These are phyloP conservation scores for Lamproptera curius DNA, from an alignment of 2,888 invertebrate species.

Conservation along the genomic window DNA sequence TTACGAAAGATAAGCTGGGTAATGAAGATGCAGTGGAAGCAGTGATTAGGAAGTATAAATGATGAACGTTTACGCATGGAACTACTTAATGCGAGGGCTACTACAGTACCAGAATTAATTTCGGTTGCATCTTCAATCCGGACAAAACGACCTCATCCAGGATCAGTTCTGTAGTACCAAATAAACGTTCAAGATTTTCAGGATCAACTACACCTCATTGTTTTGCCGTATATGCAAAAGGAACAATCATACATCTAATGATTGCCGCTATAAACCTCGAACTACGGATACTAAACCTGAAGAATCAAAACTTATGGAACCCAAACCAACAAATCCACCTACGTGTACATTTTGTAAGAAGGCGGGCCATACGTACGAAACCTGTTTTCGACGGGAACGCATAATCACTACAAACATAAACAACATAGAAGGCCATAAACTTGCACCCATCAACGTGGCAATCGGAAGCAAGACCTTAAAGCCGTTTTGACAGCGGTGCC, in stretches of 20 bases:
- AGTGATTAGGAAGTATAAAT: conserved; percentile 30
- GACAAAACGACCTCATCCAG: background rate
- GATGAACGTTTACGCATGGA: conserved; percentile 29
- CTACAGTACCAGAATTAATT: background rate
- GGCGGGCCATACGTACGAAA: conserved; percentile 29
- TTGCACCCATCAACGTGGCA: conserved; percentile 17
- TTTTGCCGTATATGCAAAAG: background rate
- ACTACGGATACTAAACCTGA: background rate
- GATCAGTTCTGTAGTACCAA: background rate
- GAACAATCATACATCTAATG: background rate
- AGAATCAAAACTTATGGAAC: background rate
- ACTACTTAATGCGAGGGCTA: conserved; percentile 24
- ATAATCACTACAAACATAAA: conserved; percentile 29
- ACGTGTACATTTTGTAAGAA: conserved; percentile 28
- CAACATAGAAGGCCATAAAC: conserved; percentile 21
- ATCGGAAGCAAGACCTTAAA: conserved; percentile 19
- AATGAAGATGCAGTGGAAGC: conserved; percentile 29
- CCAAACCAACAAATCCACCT: background rate
- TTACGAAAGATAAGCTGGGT: background rate
- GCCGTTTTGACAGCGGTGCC: conserved; percentile 33
- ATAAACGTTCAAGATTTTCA: background rate
- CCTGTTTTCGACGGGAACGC: conserved; percentile 28
- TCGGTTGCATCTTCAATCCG: conserved; percentile 26
- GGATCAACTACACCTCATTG: background rate
- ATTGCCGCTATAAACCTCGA: background rate